Base-by-base conservation (phyloP, 2,113 vertebrate genomes). In the Hyperopisus bebe region DNA sequence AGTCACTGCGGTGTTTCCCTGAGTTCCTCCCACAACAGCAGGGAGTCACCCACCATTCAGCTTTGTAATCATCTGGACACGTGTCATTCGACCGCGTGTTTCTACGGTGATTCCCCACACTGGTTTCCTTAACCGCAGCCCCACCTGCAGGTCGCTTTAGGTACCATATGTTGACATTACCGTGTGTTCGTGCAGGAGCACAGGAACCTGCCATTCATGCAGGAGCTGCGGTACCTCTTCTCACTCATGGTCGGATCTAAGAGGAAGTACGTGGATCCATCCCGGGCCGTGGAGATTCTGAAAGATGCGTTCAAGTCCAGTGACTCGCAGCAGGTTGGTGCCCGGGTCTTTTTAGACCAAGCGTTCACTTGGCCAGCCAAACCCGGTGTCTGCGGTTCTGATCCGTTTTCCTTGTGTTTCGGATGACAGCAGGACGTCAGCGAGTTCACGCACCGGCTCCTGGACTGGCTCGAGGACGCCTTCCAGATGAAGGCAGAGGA, bases 241-340 rank as follows among this genome's bases (percentile, higher is more conserved):
- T 98, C 98, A 62, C 97, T 99, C 91, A 97, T 99, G 94, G 97
- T 99, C 92, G 98, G 98, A 44, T 99, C 98, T 7, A 98, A 99
- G 93, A 96, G 98, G 92, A 99, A 99, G 94, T 99, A 99, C 0
- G 98, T 99, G 91, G 98, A 99, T 92, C 98, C 98, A 0, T 99
- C 98, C 70, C 97, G 97, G 92, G 98, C 98, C 0, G 98, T 99
- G 92, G 98, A 99, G 94, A 99, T 99, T 90, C 97, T 99, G 91
- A 99, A 99, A 95, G 98, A 99, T 87, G 98, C 98, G 92, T 99
- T 99, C 93, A 99, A 99, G 93, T 99, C 98, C 90, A 99, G 97
- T 93, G 98, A 99, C 90, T 98, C 97, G 0, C 98, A 99, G 90
- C 98, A 99, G 98, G 98, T 99, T 95, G 94, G 87, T 89, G 17